Evolutionary conservation across 2,888 invertebrate genomes (phyloP).

Genomic region (Pandemis corylana): DNA sequence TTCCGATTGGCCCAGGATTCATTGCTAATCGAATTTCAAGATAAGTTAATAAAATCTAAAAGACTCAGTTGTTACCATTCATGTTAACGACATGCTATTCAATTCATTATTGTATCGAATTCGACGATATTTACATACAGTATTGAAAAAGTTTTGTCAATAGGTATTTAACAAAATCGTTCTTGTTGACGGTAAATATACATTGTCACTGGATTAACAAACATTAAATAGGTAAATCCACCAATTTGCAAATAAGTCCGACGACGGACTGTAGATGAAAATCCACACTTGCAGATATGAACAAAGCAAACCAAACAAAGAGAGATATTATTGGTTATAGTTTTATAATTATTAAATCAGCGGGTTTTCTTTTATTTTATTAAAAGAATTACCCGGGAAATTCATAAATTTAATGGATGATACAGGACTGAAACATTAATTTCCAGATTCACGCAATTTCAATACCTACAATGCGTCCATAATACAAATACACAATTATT

Average conservation of each 20-base stretch:
- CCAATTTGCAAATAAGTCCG: neutral
- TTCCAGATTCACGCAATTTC: neutral
- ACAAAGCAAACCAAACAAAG: neutral
- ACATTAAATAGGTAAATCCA: neutral
- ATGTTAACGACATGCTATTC: neutral
- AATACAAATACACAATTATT: too few relatives aligned
- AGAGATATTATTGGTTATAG: too few relatives aligned
- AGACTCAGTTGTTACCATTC: neutral
- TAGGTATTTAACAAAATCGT: too few relatives aligned
- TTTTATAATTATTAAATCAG: too few relatives aligned
- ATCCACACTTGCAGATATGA: neutral
- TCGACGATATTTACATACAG: too few relatives aligned
- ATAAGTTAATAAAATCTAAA: neutral
- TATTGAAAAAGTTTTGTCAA: too few relatives aligned
- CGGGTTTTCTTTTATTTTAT: too few relatives aligned
- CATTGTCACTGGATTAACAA: too few relatives aligned
- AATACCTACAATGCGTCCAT: too few relatives aligned
- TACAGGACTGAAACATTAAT: neutral
- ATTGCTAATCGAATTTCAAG: constrained; percentile 12
- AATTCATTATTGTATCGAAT: neutral
- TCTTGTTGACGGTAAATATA: too few relatives aligned
- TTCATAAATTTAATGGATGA: too few relatives aligned
- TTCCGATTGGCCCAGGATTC: constrained; percentile 7
- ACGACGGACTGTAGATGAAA: neutral
- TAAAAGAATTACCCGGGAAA: too few relatives aligned